Conservation (phyloP, 2,797 vertebrate species). For the Chromis chromis region DNA sequence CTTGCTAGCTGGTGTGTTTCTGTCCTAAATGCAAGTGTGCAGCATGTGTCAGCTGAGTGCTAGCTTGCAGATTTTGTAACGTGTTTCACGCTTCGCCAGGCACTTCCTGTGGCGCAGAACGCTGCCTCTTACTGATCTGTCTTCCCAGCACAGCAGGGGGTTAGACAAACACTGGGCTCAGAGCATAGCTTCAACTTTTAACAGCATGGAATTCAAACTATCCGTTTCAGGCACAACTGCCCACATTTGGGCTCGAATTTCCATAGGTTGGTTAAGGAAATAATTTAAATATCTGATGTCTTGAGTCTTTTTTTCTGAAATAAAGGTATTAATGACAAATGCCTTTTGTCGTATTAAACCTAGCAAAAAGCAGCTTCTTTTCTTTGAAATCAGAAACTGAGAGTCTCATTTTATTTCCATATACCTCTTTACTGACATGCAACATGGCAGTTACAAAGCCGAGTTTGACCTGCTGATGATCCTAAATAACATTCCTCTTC, state of each 20-base stretch:
- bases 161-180: constrained; percentile 57
- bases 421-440: background rate
- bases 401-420: background rate
- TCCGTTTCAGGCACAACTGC: constrained; percentile 27
- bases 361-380: background rate
- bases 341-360: background rate
- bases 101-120: constrained; percentile 58
- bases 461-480: background rate
- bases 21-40: constrained; percentile 38
- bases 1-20: constrained; percentile 22
- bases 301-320: background rate
- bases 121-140: constrained; percentile 61
- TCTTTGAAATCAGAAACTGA: background rate
- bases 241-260: background rate
- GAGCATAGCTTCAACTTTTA: constrained; percentile 34
- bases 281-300: background rate
- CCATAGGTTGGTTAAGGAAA: background rate
- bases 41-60: constrained; percentile 63
- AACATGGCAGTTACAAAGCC: background rate
- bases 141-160: constrained; percentile 52
- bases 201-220: constrained; percentile 21
- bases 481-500: background rate
- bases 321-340: background rate
- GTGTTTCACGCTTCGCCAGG: constrained; percentile 60
- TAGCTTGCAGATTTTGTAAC: constrained; percentile 70